Conservation (phyloP, 2,888 invertebrate genomes). For the Entomobrya multifasciata region DNA sequence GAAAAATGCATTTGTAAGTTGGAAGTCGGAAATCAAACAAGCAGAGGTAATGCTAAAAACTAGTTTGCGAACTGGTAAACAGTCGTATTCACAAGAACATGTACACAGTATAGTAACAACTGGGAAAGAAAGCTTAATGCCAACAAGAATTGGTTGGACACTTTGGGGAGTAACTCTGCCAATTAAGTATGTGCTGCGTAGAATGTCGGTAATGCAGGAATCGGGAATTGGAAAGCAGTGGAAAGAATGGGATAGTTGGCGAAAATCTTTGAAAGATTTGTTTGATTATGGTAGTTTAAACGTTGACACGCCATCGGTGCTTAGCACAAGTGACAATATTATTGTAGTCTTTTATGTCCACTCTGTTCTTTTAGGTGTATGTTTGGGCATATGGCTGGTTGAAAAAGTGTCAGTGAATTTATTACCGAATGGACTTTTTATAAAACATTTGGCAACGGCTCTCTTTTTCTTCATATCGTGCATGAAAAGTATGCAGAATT, state of each 20-base stretch:
- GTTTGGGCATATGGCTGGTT: too few species aligned
- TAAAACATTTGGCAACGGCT: too few species aligned
- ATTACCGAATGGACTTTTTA: too few species aligned
- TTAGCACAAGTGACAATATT: not conserved
- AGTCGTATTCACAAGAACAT: not conserved
- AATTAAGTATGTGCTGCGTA: not conserved
- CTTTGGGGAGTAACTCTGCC: not conserved
- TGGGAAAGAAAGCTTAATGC: not conserved
- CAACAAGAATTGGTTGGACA: not conserved
- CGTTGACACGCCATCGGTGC: not conserved
- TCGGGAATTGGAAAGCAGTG: slow-evolving; percentile 39
- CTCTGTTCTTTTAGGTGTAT: too few species aligned
- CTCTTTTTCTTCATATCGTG: too few species aligned
- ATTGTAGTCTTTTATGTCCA: slow-evolving; percentile 34
- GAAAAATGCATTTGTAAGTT: too few species aligned
- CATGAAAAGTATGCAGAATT: too few species aligned
- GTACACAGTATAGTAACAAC: not conserved
- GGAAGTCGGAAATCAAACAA: too few species aligned
- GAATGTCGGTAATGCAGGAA: not conserved
- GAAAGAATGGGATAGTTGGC: not conserved
- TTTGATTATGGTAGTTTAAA: not conserved
- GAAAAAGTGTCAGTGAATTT: too few species aligned
- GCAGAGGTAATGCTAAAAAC: too few species aligned
- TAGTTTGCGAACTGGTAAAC: not conserved
- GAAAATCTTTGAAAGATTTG: not conserved